These are phyloP conservation scores for Polietes domitor DNA, from an alignment of 2,888 invertebrate species.

Conservation along the genomic window DNA sequence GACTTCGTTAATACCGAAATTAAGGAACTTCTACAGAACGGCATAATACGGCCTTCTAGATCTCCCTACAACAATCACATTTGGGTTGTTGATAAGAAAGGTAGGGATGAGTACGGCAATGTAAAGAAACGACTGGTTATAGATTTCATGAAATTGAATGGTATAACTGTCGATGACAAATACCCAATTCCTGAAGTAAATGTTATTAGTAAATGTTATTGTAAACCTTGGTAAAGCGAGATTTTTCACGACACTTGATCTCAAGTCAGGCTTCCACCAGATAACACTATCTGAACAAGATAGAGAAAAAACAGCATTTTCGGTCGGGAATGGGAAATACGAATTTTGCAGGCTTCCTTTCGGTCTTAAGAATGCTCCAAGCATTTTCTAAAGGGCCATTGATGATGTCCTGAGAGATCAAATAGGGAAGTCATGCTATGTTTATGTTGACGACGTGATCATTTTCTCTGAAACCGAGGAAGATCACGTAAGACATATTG, in stretches of 20 bases:
- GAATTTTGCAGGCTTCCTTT: slow-evolving; percentile 58
- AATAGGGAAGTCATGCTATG: slow-evolving; percentile 49
- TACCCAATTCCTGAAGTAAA: slow-evolving; percentile 25
- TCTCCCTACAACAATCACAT: slow-evolving; percentile 47
- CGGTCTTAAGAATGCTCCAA: slow-evolving; percentile 55
- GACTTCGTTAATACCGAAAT: slow-evolving; percentile 48
- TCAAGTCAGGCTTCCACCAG: slow-evolving; percentile 59
- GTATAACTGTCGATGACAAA: slow-evolving; percentile 20
- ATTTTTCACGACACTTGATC: slow-evolving; percentile 41
- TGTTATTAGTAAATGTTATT: slow-evolving; percentile 34
- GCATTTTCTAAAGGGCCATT: slow-evolving; percentile 51
- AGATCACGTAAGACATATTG: slow-evolving; percentile 48
- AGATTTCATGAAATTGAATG: slow-evolving; percentile 50
- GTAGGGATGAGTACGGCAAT: slow-evolving; percentile 42
- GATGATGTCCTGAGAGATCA: slow-evolving; percentile 44
- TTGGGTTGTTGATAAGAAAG: slow-evolving; percentile 55
- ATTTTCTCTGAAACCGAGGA: slow-evolving; percentile 49
- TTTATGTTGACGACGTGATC: slow-evolving; percentile 52
- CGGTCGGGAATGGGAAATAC: slow-evolving; percentile 52
- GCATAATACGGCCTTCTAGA: slow-evolving; percentile 45
- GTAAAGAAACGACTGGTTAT: slow-evolving; percentile 44
- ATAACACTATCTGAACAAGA: slow-evolving; percentile 52
- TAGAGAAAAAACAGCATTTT: slow-evolving; percentile 35
- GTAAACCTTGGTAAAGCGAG: slow-evolving; percentile 41
- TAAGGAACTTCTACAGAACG: slow-evolving; percentile 14